These are phyloP conservation scores for Sylvilagus bachmani DNA, from an alignment of 2,113 vertebrate genomes.

Conservation along the genomic window DNA sequence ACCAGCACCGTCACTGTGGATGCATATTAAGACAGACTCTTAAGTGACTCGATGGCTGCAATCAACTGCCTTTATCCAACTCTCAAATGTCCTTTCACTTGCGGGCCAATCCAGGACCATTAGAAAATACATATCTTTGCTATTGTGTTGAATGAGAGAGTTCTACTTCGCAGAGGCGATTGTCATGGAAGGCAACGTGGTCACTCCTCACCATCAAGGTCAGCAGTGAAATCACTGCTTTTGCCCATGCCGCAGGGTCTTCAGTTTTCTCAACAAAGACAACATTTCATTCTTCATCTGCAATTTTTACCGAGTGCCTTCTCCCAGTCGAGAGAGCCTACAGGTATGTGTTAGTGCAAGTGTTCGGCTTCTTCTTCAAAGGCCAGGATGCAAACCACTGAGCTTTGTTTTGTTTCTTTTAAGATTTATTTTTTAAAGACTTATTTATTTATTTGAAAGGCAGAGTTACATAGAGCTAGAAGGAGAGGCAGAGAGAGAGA, in stretches of 20 bases:
- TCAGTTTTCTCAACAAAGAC: neutral
- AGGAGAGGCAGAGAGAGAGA: no score
- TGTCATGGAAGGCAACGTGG: neutral
- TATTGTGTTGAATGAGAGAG: neutral
- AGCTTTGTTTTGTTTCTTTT: neutral
- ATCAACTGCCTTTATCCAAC: neutral
- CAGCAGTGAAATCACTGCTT: neutral
- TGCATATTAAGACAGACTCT: neutral
- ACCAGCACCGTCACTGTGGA: neutral
- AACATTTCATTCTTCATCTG: conserved; percentile 14
- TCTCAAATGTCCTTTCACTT: conserved; percentile 12
- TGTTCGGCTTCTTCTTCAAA: conserved; percentile 23
- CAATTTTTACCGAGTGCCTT: neutral
- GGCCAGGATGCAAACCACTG: neutral
- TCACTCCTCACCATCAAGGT: neutral
- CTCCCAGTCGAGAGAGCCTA: neutral
- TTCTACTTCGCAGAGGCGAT: neutral
- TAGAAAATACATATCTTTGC: conserved; percentile 13
- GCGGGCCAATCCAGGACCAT: neutral
- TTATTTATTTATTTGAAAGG: no score
- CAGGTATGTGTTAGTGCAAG: neutral
- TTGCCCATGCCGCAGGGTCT: neutral
- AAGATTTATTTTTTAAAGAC: no score
- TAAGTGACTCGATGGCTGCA: neutral
- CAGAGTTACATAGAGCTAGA: no score